These are phyloP conservation scores for Bibio marci DNA, from an alignment of 2,888 invertebrate genomes.

Conservation along the genomic window DNA sequence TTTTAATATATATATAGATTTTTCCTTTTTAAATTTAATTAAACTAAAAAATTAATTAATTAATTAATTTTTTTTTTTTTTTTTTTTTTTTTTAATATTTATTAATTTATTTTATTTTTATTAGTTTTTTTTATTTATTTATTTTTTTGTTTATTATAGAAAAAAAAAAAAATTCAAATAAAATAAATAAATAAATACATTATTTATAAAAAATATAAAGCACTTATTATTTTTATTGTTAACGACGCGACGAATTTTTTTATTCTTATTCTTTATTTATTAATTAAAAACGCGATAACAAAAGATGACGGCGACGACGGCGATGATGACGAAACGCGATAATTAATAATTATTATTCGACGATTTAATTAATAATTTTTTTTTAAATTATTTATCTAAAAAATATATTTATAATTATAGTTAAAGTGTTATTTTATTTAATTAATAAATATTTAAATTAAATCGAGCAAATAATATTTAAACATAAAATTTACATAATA, in stretches of 20 bases:
- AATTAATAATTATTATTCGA: not conserved
- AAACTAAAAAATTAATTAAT: too few relatives aligned
- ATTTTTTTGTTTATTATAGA: constrained; percentile 1
- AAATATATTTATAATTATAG: not conserved
- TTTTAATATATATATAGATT: too few relatives aligned
- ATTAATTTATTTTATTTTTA: constrained; percentile 4
- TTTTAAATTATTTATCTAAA: not conserved
- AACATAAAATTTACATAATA: too few relatives aligned
- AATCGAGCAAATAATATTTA: constrained; percentile 2
- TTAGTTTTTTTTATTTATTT: constrained; percentile 1
- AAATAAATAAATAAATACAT: not conserved
- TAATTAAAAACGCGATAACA: not conserved
- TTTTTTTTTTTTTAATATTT: constrained; percentile 9
- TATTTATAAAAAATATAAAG: constrained; percentile 3
- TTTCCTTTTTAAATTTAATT: too few relatives aligned
- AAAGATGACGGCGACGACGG: not conserved
- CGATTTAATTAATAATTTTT: not conserved
- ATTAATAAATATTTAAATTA: not conserved
- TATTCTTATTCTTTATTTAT: too few relatives aligned
- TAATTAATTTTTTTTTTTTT: constrained; percentile 11
- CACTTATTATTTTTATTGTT: constrained; percentile 2
- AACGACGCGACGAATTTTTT: constrained; percentile 4
- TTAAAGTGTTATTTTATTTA: not conserved
- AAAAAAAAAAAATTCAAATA: not conserved
- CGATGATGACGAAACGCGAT: not conserved